Conservation (phyloP, 2,113 vertebrate species). For the Mus pahari region DNA sequence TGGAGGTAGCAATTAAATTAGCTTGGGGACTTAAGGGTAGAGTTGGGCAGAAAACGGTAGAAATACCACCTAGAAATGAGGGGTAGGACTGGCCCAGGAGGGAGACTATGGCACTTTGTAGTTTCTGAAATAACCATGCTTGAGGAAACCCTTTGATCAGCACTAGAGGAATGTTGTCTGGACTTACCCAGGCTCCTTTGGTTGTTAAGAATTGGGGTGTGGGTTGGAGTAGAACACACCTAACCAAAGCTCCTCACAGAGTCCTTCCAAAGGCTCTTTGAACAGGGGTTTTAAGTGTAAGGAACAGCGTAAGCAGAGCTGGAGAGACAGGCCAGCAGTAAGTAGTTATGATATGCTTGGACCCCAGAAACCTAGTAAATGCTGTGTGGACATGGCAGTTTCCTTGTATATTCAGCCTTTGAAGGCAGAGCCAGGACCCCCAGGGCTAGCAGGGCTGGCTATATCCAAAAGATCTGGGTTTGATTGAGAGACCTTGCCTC, state of each 20-base stretch:
- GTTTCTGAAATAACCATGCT: background rate
- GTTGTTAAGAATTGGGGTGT: background rate
- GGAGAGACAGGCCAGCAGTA: background rate
- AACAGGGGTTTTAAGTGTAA: background rate
- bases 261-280: background rate
- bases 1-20: background rate
- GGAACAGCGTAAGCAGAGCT: background rate
- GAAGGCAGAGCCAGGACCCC: background rate
- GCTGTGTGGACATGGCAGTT: background rate
- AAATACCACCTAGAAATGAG: background rate
- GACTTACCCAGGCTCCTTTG: background rate
- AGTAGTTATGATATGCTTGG: background rate
- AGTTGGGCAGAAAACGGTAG: background rate
- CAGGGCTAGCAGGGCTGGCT: background rate
- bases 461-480: background rate
- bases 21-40: background rate
- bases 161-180: background rate
- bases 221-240: background rate
- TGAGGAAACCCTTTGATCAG: background rate
- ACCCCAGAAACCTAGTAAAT: background rate
- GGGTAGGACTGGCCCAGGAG: background rate
- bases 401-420: too few species aligned
- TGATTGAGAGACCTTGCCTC: background rate
- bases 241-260: background rate
- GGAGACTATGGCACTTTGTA: background rate